Evolutionary conservation across 1,140 invertebrate genomes (phyloP).

Genomic region (Atta colombica): DNA sequence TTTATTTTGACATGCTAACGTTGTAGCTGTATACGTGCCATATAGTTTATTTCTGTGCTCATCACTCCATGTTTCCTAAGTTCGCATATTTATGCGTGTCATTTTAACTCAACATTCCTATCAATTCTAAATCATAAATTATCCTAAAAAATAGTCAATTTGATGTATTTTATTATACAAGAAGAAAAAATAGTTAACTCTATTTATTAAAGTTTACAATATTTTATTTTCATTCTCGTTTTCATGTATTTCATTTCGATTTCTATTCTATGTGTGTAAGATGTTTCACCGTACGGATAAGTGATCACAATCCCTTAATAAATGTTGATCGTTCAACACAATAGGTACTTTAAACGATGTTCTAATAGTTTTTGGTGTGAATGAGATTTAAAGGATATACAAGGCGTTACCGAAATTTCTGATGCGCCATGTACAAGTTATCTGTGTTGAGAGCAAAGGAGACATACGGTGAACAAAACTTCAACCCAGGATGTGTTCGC

Average conservation of each 20-base stretch:
- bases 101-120: constrained; percentile 20
- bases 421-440: constrained; percentile 78
- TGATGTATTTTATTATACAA: not conserved
- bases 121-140: constrained; percentile 20
- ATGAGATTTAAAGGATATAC: not conserved
- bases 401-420: constrained; percentile 74
- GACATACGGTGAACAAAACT: constrained; percentile 82
- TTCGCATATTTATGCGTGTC: not conserved
- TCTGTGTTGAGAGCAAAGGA: constrained; percentile 75
- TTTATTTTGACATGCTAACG: constrained; percentile 51
- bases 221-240: not conserved
- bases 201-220: not conserved
- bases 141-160: not conserved
- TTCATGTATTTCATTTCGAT: not conserved
- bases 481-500: constrained; percentile 72
- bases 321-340: not conserved
- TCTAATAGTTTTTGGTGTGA: constrained; percentile 14
- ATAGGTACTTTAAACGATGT: constrained; percentile 8
- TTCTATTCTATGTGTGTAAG: not conserved
- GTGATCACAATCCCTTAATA: not conserved
- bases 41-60: constrained; percentile 16
- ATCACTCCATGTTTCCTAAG: not conserved
- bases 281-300: not conserved
- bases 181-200: not conserved
- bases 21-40: constrained; percentile 1